A percentile compares a stretch with the other conserved stretches of the same genome.
phyloP scores from a whole-genome alignment of 1,140 invertebrate species.

The Halictus rubicundus region DNA sequence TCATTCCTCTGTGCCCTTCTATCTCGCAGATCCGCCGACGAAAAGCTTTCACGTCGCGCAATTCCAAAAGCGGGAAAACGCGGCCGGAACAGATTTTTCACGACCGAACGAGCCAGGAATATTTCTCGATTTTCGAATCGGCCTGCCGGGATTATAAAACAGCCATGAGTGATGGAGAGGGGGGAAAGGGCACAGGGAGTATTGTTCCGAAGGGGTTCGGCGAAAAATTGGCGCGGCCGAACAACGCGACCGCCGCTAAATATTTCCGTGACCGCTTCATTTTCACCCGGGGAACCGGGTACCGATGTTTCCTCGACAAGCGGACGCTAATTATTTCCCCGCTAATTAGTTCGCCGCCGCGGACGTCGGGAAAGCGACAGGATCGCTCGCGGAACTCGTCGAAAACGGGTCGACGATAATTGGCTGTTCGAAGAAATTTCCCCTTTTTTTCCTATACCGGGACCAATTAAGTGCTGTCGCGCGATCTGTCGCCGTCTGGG shows the following conservation, averaged over 20 bases:
- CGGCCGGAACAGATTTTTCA: not conserved
- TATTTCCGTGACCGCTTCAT: slow-evolving; percentile 14
- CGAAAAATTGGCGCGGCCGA: not conserved
- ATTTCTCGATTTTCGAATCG: not conserved
- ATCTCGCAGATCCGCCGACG: not conserved
- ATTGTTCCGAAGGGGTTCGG: not conserved
- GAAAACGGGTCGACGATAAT: not conserved
- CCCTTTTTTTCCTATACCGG: not conserved
- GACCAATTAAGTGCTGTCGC: not conserved
- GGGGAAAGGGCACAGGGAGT: too few relatives aligned
- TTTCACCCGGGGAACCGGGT: not conserved
- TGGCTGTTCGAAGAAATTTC: not conserved
- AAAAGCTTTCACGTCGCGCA: not conserved
- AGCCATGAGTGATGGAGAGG: not conserved
- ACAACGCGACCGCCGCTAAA: slow-evolving; percentile 3
- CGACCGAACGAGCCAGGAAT: not conserved
- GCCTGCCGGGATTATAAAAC: not conserved
- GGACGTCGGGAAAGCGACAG: not conserved
- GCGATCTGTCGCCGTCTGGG: not conserved
- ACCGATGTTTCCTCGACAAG: not conserved
- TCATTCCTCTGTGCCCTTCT: too few relatives aligned
- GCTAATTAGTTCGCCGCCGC: not conserved
- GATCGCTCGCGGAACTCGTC: not conserved
- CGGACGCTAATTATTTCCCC: slow-evolving; percentile 1
- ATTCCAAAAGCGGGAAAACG: not conserved